Conservation (phyloP, 2,888 invertebrate genomes). For the Drosophila neoperkinsi region DNA sequence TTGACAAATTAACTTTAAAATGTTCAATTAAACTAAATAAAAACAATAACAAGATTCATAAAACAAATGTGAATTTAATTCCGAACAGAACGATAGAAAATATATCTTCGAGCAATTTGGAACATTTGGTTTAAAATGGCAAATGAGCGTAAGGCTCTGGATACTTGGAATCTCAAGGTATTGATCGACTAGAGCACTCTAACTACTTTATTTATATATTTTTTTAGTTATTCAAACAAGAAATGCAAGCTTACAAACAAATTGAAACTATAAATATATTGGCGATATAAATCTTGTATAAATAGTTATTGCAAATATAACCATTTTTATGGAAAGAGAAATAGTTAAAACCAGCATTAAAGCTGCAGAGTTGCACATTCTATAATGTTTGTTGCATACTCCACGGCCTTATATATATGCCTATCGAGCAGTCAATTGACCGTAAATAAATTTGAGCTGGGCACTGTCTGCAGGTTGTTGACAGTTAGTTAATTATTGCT, state of each 20-base stretch:
- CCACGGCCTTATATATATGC: background rate
- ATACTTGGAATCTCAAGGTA: too few species aligned
- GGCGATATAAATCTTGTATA: background rate
- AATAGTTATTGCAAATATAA: background rate
- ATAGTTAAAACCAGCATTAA: background rate
- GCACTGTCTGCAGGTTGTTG: conserved; percentile 50
- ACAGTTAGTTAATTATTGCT: conserved; percentile 36
- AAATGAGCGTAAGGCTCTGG: too few species aligned
- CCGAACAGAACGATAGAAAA: too few species aligned
- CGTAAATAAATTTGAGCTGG: background rate
- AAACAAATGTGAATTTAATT: too few species aligned
- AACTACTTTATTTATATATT: too few species aligned
- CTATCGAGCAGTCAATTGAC: background rate
- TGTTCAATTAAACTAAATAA: background rate
- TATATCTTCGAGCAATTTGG: too few species aligned
- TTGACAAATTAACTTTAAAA: too few species aligned
- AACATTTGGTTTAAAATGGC: too few species aligned
- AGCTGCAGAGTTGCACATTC: background rate
- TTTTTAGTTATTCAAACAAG: too few species aligned
- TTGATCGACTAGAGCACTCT: too few species aligned
- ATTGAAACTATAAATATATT: background rate
- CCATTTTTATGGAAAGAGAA: background rate
- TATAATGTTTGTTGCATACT: conserved; percentile 1
- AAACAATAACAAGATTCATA: too few species aligned
- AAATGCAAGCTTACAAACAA: too few species aligned